Base-by-base conservation (phyloP, 1,140 invertebrate species). In the Papilio polytes region DNA sequence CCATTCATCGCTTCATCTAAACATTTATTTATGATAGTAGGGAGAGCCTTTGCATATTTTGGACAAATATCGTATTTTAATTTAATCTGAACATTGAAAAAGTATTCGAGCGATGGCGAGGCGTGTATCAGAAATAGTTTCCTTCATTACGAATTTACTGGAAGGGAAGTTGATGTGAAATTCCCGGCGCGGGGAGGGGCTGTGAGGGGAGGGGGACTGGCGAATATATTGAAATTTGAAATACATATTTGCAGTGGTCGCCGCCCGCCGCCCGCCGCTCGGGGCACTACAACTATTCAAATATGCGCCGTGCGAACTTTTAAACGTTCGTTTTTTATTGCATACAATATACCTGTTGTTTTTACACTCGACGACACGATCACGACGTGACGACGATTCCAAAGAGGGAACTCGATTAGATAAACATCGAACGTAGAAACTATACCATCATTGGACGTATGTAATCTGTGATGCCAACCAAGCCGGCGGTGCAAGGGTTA, bases 291-390 rank as follows among this genome's bases (percentile, higher is more conserved):
- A 85, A 86, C 82, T 87, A 87, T 87, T 85, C 84, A 85, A 87
- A 85, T 86, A 86, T 86, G 84, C 85, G 51, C 82, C 82, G 80
- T 78, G 84, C 74, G 85, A 84, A 84, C 80, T 81, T 86, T 83
- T 81, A 83, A 86, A 85, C 81, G 78, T 84, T 85, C 82, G 80
- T 84, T 84, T 85, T 85, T 85, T 83, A 82, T 83, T 80, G 84
- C 80, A 63, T 63, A 63, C 59, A 66, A 41, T 36, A 36, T 74
- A 63, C 12, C 44, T 13, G 36, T 36, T 74, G 79, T 36, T 53
- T 82, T 82, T 80, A 80, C n/a, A 77, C 18, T 53, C 0, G 8
- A 41, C 82, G 82, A 82, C 20, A 80, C 70, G 53, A 46, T 73
- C 26, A 81, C 74, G 59, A 72, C 22, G 22, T 63, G 36, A 36